phyloP scores from a whole-genome alignment of 1,140 invertebrate species.

The Diabrotica undecimpunctata region DNA sequence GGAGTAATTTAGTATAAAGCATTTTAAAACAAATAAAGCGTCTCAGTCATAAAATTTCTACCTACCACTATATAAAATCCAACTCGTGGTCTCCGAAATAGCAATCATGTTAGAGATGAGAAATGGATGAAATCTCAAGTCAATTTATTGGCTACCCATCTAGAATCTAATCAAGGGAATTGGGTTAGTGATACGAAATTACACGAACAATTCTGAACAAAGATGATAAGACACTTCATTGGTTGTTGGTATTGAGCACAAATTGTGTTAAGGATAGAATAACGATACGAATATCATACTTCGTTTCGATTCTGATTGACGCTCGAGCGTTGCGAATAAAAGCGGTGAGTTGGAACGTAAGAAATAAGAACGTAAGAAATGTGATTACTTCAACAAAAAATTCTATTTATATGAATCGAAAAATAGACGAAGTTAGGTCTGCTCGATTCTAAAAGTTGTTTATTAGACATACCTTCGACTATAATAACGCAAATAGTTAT shows the following conservation, averaged over 20 bases:
- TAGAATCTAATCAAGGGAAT: slow-evolving; percentile 46
- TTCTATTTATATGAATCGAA: no score
- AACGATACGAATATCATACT: no score
- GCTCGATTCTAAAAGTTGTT: no score
- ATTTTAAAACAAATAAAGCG: no score
- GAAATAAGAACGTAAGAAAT: no score
- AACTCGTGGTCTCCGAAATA: slow-evolving; percentile 31
- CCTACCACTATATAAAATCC: slow-evolving; percentile 27
- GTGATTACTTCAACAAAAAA: no score
- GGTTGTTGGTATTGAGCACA: slow-evolving; percentile 12
- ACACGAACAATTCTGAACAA: slow-evolving; percentile 34
- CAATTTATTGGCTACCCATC: slow-evolving; percentile 46
- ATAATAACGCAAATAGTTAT: no score
- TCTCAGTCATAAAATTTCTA: no score
- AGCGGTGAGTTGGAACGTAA: no score
- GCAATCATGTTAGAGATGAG: slow-evolving; percentile 43
- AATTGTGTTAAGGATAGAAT: slow-evolving; percentile 4
- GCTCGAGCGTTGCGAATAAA: not conserved
- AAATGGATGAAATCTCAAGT: slow-evolving; percentile 42
- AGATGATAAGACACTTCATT: slow-evolving; percentile 41
- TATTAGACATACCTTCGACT: no score
- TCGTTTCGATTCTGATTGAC: not conserved
- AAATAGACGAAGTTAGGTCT: no score
- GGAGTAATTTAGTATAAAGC: no score
- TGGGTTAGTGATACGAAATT: slow-evolving; percentile 44